phyloP scores from a whole-genome alignment of 2,797 vertebrate species.

The Chrysocyon brachyurus region DNA sequence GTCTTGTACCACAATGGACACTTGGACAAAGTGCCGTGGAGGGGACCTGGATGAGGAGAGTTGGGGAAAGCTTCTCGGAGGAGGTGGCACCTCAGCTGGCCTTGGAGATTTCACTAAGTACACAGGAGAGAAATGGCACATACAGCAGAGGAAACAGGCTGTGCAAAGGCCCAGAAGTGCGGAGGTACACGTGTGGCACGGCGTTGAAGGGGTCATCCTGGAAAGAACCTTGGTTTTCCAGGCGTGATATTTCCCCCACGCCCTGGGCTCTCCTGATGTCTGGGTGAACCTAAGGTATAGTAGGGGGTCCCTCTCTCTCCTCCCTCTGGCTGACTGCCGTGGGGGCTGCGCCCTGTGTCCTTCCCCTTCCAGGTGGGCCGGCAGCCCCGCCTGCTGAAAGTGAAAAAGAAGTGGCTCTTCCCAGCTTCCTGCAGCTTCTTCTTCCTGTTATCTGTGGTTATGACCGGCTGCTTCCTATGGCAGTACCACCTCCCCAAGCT shows the following conservation, averaged over 20 bases:
- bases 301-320: neutral
- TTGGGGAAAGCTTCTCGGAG: neutral
- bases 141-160: neutral
- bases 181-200: neutral
- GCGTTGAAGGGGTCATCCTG: neutral
- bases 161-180: neutral
- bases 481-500: constrained; percentile 95
- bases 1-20: fast-evolving
- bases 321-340: neutral
- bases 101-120: neutral
- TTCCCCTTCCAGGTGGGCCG: constrained; percentile 79
- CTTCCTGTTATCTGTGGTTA: constrained; percentile 92
- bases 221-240: neutral
- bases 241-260: neutral
- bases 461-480: constrained; percentile 97
- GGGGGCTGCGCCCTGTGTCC: neutral
- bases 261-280: neutral
- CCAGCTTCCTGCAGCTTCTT: constrained; percentile 92
- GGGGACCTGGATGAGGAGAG: neutral
- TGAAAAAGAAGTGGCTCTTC: constrained; percentile 92
- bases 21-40: neutral
- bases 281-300: neutral
- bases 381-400: constrained; percentile 84
- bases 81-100: neutral
- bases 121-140: neutral